phyloP scores from a whole-genome alignment of 2,888 invertebrate species.

The Lepetodrilus schrolli region DNA sequence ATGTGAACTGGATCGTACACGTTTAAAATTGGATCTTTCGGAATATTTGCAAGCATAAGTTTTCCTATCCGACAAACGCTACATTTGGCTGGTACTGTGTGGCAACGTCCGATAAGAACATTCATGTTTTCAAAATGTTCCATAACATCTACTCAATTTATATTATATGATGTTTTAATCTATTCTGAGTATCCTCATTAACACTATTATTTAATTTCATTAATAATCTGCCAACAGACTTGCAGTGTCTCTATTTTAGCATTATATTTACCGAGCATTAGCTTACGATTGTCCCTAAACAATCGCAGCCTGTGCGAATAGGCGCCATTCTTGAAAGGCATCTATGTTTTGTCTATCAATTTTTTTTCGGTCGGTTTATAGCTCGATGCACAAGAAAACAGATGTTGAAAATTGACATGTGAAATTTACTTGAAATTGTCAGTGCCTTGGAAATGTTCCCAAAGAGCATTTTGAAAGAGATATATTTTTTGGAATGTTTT shows the following conservation, averaged over 20 bases:
- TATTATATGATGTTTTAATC: not conserved
- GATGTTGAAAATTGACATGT: not conserved
- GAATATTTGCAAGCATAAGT: not conserved
- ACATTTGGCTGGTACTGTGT: not conserved
- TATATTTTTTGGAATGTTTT: not conserved
- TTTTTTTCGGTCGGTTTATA: not conserved
- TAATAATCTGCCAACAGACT: not conserved
- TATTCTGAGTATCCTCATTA: too few species aligned
- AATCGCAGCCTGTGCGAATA: not conserved
- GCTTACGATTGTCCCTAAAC: not conserved
- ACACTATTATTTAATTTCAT: not conserved
- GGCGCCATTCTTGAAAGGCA: not conserved
- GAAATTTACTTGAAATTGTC: conserved; percentile 1
- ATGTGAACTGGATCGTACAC: not conserved
- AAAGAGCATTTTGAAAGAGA: conserved; percentile 5
- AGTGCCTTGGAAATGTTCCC: conserved; percentile 17
- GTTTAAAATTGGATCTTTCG: not conserved
- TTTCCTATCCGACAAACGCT: not conserved
- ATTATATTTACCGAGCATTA: not conserved
- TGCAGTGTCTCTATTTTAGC: too few species aligned
- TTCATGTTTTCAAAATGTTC: not conserved
- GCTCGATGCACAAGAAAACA: not conserved
- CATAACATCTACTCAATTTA: not conserved
- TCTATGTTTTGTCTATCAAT: not conserved
- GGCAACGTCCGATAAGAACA: not conserved